These are phyloP conservation scores for Drosophila aff. DNA, from an alignment of 1,140 invertebrate genomes.

Conservation along the genomic window DNA sequence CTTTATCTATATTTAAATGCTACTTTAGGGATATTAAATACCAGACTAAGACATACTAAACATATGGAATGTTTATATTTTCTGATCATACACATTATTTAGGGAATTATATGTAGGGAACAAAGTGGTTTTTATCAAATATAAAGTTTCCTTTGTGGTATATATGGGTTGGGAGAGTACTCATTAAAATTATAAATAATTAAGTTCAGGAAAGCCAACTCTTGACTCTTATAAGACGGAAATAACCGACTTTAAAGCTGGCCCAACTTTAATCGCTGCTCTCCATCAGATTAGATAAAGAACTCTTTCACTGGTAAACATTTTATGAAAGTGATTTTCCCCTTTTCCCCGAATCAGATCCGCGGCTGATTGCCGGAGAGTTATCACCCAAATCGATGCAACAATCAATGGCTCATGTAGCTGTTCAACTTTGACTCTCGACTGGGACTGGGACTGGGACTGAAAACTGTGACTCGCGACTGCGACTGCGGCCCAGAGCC, in stretches of 20 bases:
- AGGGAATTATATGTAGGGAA: too few species aligned
- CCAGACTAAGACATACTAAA: neutral
- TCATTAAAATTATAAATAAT: neutral
- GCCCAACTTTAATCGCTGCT: neutral
- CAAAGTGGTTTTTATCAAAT: neutral
- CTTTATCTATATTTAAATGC: neutral
- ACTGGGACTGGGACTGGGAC: conserved; percentile 9
- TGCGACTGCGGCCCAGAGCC: neutral
- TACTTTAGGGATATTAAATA: neutral
- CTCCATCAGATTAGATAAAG: conserved; percentile 31
- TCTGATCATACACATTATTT: too few species aligned
- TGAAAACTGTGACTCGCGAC: conserved; percentile 8
- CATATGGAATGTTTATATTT: too few species aligned
- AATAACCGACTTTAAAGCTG: conserved; percentile 8
- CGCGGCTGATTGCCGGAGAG: conserved; percentile 28
- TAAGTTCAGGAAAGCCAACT: neutral
- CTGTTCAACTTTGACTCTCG: conserved; percentile 52
- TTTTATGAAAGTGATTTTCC: conserved; percentile 40
- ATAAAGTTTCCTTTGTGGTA: neutral
- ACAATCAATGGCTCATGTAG: conserved; percentile 50
- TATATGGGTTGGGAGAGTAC: neutral
- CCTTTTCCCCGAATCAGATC: conserved; percentile 23
- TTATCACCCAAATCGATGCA: conserved; percentile 48
- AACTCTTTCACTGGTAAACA: conserved; percentile 12
- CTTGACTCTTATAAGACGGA: neutral